Evolutionary conservation across 1,140 invertebrate species (phyloP), one percentile per base, ranked within the genome.

Genomic region (Belonocnema kinseyi): DNA sequence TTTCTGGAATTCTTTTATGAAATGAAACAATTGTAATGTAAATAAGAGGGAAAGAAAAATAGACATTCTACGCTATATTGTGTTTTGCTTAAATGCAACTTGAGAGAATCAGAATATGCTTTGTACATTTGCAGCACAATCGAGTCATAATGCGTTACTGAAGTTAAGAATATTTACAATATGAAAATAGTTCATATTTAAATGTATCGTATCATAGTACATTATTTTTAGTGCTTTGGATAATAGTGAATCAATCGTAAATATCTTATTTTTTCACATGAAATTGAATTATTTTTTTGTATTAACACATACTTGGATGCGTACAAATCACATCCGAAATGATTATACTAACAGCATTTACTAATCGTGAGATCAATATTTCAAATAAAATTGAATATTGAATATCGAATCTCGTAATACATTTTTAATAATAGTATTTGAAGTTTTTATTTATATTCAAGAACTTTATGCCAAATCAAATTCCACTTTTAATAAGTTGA

Each of bases 181-280:
- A 73, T 73, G 54, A 53, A 73, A 51, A n/a, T 73, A n/a, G 26
- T n/a, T 73, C 26, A 73, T 40, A 1, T 73, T 51, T 53, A 21
- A 50, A 73, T 73, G 50, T 73, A 21, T 52, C 50, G 17, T 50
- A 72, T 50, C 8, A 16, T 54, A 54, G 53, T 54, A 19, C 16
- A 54, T 19, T 54, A 54, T 54, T 19, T 56, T 46, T 56, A 17
- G 54, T 56, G 54, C 6, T 56, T 56, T 56, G 54, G 54, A 56
- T 19, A 46, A 11, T 19, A 56, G 54, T 56, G 54, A 56, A 3
- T 8, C 10, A 12, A 21, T 56, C 17, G 10, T 10, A 46, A 46
- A 46, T 8, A 46, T 6, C 40, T 46, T 8, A 11, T 46, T 46
- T 46, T 46, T 46, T 46, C 10, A 46, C 7, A 46, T 46, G 10